Percentiles rank a stretch among this genome's conserved stretches.
Evolutionary conservation across 2,797 vertebrate genomes (phyloP).

Genomic region (Thamnophis elegans): DNA sequence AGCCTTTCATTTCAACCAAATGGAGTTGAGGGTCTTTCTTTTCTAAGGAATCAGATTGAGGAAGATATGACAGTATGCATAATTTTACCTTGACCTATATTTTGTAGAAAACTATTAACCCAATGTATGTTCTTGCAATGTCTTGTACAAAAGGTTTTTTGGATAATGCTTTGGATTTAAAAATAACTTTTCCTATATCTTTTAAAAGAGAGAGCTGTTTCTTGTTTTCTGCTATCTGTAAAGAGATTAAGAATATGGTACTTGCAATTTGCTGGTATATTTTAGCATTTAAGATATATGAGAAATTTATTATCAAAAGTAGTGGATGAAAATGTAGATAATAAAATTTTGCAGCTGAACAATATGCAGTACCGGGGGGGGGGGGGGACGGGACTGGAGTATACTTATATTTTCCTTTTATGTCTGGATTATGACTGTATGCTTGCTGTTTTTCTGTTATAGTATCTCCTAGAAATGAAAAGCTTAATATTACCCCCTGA

Average conservation of each 20-base stretch:
- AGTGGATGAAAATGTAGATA: constrained; percentile 35
- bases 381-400: constrained; percentile 21
- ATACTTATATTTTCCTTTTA: constrained; percentile 36
- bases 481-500: constrained; percentile 97
- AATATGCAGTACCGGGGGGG: constrained; percentile 30
- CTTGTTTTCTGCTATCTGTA: constrained; percentile 29
- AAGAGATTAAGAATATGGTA: constrained; percentile 39
- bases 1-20: background rate
- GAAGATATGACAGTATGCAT: background rate
- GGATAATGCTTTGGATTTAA: background rate
- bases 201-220: background rate
- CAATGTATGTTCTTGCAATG: background rate
- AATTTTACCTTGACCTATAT: background rate
- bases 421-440: constrained; percentile 50
- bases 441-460: constrained; percentile 66
- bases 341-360: constrained; percentile 37
- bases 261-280: constrained; percentile 47
- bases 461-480: constrained; percentile 99
- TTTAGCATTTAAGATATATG: constrained; percentile 43
- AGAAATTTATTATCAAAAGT: constrained; percentile 47
- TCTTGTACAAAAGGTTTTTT: background rate
- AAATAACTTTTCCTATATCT: background rate
- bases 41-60: background rate
- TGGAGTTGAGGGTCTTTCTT: background rate
- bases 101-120: background rate